These are phyloP conservation scores for Sycophaga agraensis DNA, from an alignment of 1,140 invertebrate species.

Conservation along the genomic window DNA sequence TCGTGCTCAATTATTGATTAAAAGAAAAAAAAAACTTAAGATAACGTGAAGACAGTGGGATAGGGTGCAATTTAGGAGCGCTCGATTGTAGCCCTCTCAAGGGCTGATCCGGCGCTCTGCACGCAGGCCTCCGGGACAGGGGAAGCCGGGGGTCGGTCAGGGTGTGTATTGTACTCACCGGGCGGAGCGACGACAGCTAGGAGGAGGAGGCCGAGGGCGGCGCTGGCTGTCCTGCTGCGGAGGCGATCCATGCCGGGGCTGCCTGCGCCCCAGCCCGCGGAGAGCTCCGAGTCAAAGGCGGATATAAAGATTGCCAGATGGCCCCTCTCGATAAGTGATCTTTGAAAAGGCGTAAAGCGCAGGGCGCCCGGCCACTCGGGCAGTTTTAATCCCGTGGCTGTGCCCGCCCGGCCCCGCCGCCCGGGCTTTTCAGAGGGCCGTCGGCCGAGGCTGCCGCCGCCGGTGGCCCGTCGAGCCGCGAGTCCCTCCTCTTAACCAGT, in stretches of 20 bases:
- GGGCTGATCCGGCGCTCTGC: too few species aligned
- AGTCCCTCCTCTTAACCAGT: constrained; percentile 22
- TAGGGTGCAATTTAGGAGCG: too few species aligned
- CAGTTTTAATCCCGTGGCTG: neutral
- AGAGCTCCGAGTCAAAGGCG: constrained; percentile 20
- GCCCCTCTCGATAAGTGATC: constrained; percentile 30
- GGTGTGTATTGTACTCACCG: constrained; percentile 24
- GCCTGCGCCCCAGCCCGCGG: neutral
- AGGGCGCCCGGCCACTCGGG: neutral
- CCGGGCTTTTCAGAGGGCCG: neutral
- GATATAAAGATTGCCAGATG: constrained; percentile 30
- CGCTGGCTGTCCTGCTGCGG: constrained; percentile 18
- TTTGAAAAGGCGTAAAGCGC: constrained; percentile 14
- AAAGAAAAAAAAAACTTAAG: neutral
- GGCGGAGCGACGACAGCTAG: constrained; percentile 9
- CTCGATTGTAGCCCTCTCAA: too few species aligned
- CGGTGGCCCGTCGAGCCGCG: constrained; percentile 4
- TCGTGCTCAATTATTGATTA: too few species aligned
- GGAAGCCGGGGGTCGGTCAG: too few species aligned
- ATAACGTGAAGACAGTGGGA: too few species aligned
- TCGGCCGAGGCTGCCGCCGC: neutral
- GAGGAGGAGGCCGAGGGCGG: constrained; percentile 9
- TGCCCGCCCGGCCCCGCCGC: neutral
- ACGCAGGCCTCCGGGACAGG: too few species aligned
- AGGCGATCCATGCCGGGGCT: constrained; percentile 22